Conservation (phyloP, 2,888 invertebrate species). For the Actias luna region DNA sequence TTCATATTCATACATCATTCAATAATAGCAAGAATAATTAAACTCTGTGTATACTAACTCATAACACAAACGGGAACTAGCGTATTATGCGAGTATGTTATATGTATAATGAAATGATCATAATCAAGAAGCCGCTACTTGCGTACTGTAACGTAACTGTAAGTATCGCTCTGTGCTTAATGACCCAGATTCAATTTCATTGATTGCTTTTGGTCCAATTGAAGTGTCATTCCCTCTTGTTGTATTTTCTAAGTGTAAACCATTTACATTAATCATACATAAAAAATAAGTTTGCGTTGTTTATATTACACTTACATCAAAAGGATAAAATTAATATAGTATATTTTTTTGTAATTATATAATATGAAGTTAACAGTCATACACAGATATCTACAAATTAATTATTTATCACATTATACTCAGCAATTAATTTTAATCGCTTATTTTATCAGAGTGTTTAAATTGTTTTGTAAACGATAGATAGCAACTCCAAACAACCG, state of each 20-base stretch:
- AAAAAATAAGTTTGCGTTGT: background rate
- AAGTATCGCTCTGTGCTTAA: background rate
- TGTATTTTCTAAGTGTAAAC: background rate
- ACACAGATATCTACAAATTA: background rate
- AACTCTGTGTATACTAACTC: background rate
- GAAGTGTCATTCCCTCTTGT: background rate
- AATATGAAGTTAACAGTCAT: background rate
- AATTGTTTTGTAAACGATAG: background rate
- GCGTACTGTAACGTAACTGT: background rate
- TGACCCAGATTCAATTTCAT: conserved; percentile 9
- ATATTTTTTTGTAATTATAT: background rate
- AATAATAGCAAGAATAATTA: background rate
- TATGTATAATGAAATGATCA: too few species aligned
- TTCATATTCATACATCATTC: background rate
- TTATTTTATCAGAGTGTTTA: background rate
- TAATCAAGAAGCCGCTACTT: background rate
- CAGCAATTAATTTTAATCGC: background rate
- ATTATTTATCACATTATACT: background rate
- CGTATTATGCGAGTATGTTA: too few species aligned
- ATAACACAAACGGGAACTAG: background rate
- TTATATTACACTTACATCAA: background rate
- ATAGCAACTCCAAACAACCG: too few species aligned
- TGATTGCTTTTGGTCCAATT: conserved; percentile 1
- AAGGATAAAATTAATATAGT: background rate
- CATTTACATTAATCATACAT: background rate